Percentiles rank a stretch among this genome's conserved stretches.
Evolutionary conservation across 53 echinoderm and acorn worm species (phyloP).

Genomic region (Zoroaster sp.): DNA sequence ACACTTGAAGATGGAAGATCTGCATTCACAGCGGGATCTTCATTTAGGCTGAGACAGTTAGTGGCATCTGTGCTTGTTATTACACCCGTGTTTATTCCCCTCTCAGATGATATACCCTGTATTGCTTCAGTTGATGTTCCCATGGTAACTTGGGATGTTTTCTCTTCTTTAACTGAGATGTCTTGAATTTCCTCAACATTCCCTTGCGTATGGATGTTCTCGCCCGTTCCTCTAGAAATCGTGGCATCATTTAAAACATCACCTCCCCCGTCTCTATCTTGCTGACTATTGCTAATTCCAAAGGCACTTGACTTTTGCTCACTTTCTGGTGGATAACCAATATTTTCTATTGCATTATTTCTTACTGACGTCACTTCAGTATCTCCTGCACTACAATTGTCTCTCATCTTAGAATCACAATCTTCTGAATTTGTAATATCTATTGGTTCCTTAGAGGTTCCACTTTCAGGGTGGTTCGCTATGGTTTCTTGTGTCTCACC

Average conservation of each 20-base stretch:
- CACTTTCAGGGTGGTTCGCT: not conserved
- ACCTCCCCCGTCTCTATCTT: not conserved
- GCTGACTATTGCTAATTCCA: conserved; percentile 5
- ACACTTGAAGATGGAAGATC: not conserved
- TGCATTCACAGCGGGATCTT: not conserved
- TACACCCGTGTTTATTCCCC: not conserved
- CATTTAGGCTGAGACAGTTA: not conserved
- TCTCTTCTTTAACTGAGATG: not conserved
- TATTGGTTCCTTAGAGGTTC: not conserved
- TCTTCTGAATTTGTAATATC: not conserved
- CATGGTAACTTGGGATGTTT: not conserved
- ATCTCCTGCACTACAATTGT: not conserved
- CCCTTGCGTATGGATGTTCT: no score
- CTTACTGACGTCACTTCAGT: not conserved
- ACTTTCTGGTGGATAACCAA: not conserved
- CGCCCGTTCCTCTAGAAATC: not conserved
- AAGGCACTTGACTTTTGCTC: not conserved
- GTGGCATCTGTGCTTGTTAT: not conserved
- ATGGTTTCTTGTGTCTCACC: not conserved
- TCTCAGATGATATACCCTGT: not conserved
- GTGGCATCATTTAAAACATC: not conserved
- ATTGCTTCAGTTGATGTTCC: not conserved
- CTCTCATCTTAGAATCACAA: not conserved
- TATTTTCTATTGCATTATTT: not conserved
- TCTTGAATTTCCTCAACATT: not conserved